Conservation (phyloP, 2,113 vertebrate species). For the Helogale parvula region DNA sequence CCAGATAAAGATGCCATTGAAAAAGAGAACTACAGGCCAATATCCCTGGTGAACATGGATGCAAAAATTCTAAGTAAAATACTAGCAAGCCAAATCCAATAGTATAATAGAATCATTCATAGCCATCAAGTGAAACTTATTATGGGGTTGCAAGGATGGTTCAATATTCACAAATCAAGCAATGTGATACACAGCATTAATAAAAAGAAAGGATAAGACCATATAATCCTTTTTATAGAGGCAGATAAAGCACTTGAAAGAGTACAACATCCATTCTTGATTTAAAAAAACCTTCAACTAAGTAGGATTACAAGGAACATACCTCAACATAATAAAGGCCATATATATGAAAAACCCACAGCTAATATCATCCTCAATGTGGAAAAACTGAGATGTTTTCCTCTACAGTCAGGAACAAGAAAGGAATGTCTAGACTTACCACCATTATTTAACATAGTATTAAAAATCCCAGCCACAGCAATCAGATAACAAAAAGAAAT, state of each 20-base stretch:
- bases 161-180: not conserved
- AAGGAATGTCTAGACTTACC: not conserved
- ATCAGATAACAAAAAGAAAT: no score
- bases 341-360: not conserved
- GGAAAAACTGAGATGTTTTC: not conserved
- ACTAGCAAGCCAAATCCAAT: not conserved
- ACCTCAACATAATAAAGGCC: not conserved
- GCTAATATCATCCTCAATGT: not conserved
- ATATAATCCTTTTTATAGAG: not conserved
- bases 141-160: not conserved
- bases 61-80: not conserved
- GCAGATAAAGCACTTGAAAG: no score
- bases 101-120: not conserved
- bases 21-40: not conserved
- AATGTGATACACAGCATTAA: not conserved
- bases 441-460: not conserved
- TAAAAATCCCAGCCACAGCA: no score
- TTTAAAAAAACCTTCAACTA: no score
- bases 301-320: not conserved
- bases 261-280: no score
- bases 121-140: not conserved
- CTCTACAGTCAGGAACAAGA: not conserved
- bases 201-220: not conserved
- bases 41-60: not conserved
- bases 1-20: not conserved